These are phyloP conservation scores for Pseudorectes ferrugineus DNA, from an alignment of 2,113 vertebrate genomes.

Conservation along the genomic window DNA sequence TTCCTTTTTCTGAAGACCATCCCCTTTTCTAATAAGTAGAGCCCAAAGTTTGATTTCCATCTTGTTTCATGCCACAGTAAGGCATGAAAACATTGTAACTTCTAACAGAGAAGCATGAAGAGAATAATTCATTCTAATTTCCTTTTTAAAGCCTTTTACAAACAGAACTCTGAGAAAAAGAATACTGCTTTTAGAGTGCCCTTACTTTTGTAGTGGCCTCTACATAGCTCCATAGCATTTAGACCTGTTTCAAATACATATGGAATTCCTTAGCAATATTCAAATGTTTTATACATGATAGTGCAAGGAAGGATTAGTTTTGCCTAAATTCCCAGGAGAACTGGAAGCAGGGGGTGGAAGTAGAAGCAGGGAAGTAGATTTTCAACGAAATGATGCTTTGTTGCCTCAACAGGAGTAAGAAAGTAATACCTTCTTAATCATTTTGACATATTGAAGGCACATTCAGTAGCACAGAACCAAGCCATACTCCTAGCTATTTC, in stretches of 20 bases:
- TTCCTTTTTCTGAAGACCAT: not conserved
- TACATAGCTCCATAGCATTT: not conserved
- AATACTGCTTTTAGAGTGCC: not conserved
- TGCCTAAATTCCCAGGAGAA: not conserved
- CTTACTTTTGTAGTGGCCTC: not conserved
- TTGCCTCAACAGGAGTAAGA: not conserved
- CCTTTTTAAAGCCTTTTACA: not conserved
- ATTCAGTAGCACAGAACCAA: not conserved
- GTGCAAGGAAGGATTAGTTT: not conserved
- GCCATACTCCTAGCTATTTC: not conserved
- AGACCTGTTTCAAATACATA: not conserved
- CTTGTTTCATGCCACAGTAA: not conserved
- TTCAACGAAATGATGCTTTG: not conserved
- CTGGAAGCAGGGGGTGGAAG: accelerated
- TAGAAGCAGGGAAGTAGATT: not conserved
- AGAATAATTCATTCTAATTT: not conserved
- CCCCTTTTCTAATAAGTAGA: not conserved
- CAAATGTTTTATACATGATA: not conserved
- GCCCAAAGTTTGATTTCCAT: not conserved
- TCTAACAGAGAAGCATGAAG: not conserved
- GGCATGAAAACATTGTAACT: not conserved
- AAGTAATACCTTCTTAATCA: not conserved
- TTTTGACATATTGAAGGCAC: not conserved
- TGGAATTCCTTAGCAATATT: not conserved
- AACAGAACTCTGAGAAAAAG: not conserved